Conservation (phyloP, 2,797 vertebrate genomes). For the Sandelia bainsii region DNA sequence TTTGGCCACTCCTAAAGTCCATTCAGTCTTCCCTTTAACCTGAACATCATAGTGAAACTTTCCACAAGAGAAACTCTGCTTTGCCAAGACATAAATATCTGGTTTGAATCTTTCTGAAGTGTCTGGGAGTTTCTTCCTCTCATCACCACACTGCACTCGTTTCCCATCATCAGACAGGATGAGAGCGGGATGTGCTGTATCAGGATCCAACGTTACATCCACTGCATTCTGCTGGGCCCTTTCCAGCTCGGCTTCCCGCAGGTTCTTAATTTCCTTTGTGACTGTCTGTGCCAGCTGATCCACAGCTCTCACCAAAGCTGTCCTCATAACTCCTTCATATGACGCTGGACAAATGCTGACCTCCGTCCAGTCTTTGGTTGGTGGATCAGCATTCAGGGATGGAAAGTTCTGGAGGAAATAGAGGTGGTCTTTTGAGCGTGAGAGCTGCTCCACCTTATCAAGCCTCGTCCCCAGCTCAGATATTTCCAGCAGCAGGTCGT, state of each 20-base stretch:
- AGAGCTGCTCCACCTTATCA: conserved; percentile 11
- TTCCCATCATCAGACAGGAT: no score
- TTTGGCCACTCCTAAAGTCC: conserved; percentile 38
- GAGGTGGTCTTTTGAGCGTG: conserved; percentile 11
- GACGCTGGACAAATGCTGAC: background rate
- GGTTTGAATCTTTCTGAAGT: background rate
- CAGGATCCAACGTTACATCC: conserved; percentile 24
- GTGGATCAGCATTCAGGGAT: background rate
- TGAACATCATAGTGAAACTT: conserved; percentile 34
- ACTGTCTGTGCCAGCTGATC: conserved; percentile 8
- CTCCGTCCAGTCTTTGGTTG: conserved; percentile 20
- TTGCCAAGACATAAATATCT: no score
- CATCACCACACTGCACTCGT: no score
- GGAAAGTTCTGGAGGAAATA: conserved; percentile 1
- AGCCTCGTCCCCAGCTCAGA: conserved; percentile 16
- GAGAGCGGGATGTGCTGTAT: conserved; percentile 7
- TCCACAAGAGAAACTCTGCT: background rate
- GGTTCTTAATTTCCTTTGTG: background rate
- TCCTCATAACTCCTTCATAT: background rate
- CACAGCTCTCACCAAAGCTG: conserved; percentile 9
- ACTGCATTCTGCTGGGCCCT: conserved; percentile 14
- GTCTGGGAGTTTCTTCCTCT: background rate
- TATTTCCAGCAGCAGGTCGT: conserved; percentile 39
- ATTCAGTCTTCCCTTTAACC: background rate
- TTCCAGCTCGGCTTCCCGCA: conserved; percentile 11